Conservation (phyloP, 2,888 invertebrate species). For the Lissonota sp. region DNA sequence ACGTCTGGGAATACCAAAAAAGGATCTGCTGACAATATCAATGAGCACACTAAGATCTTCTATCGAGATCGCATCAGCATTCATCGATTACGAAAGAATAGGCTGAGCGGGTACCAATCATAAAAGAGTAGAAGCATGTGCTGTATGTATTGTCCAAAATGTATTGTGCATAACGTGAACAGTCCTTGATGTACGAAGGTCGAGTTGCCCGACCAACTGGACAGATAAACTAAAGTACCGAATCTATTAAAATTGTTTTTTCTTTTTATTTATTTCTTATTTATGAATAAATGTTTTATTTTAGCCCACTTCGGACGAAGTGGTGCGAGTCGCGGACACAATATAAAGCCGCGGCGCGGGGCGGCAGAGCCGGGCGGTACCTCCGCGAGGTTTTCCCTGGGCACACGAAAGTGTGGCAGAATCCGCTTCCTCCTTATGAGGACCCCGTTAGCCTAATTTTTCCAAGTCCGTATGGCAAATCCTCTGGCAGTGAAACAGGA, state of each 20-base stretch:
- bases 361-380: slow-evolving; percentile 39
- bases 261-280: no score
- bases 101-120: background rate
- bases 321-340: slow-evolving; percentile 35
- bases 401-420: background rate
- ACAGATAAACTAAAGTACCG: no score
- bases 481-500: slow-evolving; percentile 77
- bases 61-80: slow-evolving; percentile 72
- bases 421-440: background rate
- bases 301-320: background rate
- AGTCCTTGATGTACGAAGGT: background rate
- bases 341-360: slow-evolving; percentile 15
- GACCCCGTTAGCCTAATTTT: slow-evolving; percentile 55
- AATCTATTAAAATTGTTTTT: no score
- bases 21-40: slow-evolving; percentile 68
- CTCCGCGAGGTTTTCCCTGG: slow-evolving; percentile 59
- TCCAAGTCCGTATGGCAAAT: slow-evolving; percentile 55
- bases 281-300: background rate
- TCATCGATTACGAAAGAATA: slow-evolving; percentile 71
- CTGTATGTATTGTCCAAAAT: no score
- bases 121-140: no score
- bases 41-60: slow-evolving; percentile 73
- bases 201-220: background rate
- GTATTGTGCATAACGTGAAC: background rate
- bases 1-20: slow-evolving; percentile 66